These are phyloP conservation scores for Bagarius yarrelli DNA, from an alignment of 2,113 vertebrate genomes.

Conservation along the genomic window DNA sequence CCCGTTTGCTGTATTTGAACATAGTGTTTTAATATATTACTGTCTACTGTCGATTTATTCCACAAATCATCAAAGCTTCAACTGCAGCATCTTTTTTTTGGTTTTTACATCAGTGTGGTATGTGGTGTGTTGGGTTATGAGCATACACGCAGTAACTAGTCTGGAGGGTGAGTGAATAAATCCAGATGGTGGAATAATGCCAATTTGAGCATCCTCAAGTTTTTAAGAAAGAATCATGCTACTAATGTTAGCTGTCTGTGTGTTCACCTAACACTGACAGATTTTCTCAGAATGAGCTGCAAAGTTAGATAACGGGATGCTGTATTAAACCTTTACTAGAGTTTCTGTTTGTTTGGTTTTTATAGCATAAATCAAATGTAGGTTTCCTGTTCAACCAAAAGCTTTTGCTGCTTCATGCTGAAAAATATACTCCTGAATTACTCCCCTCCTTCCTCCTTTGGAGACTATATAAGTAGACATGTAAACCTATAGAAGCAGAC, in stretches of 20 bases:
- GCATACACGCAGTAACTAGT: background rate
- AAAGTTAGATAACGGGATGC: background rate
- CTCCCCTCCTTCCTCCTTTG: background rate
- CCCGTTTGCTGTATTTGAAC: background rate
- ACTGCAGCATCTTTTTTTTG: background rate
- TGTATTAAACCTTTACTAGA: background rate
- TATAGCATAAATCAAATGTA: background rate
- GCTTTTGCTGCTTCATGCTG: background rate
- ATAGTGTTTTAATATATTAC: background rate
- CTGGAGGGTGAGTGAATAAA: too few species aligned
- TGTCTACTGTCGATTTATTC: background rate
- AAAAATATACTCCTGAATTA: background rate
- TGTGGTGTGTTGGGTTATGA: background rate
- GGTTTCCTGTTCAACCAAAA: background rate
- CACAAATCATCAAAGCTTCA: background rate
- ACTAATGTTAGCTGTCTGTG: background rate
- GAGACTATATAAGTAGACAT: background rate
- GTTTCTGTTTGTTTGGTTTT: background rate
- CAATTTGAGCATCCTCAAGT: background rate
- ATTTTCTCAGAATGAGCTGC: background rate
- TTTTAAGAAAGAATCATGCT: background rate
- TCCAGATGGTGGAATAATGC: background rate
- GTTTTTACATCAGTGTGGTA: background rate
- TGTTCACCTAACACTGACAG: background rate
- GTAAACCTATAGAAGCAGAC: background rate